Evolutionary conservation across 2,888 invertebrate species (phyloP), one percentile per base, ranked within the genome.

Genomic region (Synanthedon vespiformis): DNA sequence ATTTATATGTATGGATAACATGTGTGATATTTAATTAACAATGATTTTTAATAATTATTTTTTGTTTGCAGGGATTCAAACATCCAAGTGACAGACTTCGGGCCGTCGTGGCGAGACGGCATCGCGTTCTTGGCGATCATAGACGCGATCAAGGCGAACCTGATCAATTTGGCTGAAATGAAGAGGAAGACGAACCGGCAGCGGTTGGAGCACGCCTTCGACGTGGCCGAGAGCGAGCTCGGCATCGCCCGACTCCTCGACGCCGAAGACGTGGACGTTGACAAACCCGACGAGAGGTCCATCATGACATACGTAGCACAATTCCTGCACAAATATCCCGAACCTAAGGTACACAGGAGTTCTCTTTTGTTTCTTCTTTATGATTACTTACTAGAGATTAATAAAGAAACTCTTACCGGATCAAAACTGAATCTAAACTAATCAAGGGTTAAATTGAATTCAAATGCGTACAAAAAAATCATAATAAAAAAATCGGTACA

Each of bases 301-400:
- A 96, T 98, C 66, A 98, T 98, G 98, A 98, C 98, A 40, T 98
- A 98, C 78, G 97, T 98, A 57, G 97, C 98, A 47, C 98, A 98
- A 88, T 98, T 98, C 85, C 89, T 98, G 72, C 97, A 98, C 79
- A 96, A 97, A 86, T 95, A 95, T 84, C 95, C 95, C 50, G 95
- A 95, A 88, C 94, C 95, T 51, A 94, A 92, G 83, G 91, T 90
- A 58, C 70, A 64, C 57, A 18, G 1, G 8, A 6, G n/a, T 34
- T 34, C 5, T 3, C 5, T 44, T n/a, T 44, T 1, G 18, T 18
- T 22, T 5, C 4, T 4, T 1, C 22, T 22, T 22, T 34, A 5
- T 34, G 1, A 34, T 34, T 34, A 6, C 2, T n/a, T 34, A 34
- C 2, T n/a, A 34, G 34, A 10, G 3, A 2, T 18, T 2, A 18